Evolutionary conservation across 1,140 invertebrate species (phyloP).

Genomic region (Pollicipes pollicipes): DNA sequence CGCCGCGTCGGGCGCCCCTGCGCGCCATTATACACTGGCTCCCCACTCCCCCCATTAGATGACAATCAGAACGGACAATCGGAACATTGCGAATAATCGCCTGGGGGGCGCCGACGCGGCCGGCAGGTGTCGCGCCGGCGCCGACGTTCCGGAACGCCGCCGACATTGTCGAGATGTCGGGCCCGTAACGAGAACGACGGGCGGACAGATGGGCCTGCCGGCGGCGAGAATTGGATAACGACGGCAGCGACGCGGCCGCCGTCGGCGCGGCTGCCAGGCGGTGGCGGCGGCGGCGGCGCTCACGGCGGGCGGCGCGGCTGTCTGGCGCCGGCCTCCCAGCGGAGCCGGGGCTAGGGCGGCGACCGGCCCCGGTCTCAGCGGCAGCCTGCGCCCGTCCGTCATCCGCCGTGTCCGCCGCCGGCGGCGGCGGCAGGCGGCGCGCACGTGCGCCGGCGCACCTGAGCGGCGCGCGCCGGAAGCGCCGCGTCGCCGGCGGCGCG

Average conservation of each 20-base stretch:
- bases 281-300: neutral
- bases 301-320: too few relatives aligned
- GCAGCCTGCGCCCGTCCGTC: neutral
- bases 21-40: neutral
- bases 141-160: neutral
- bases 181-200: neutral
- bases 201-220: neutral
- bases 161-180: neutral
- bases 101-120: neutral
- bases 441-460: neutral
- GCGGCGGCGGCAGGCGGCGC: too few relatives aligned
- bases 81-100: neutral
- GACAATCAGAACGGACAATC: neutral
- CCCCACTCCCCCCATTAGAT: neutral
- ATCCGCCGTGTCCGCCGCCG: neutral
- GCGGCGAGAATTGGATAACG: neutral
- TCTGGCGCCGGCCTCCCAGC: too few relatives aligned
- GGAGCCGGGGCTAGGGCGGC: too few relatives aligned
- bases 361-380: neutral
- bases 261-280: too few relatives aligned
- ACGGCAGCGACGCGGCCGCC: neutral
- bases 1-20: too few relatives aligned
- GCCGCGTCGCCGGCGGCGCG: too few relatives aligned
- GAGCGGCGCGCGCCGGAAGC: neutral
- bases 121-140: neutral